Evolutionary conservation across 2,888 invertebrate species (phyloP), one percentile per base, ranked within the genome.

Genomic region (Microchrysa polita): DNA sequence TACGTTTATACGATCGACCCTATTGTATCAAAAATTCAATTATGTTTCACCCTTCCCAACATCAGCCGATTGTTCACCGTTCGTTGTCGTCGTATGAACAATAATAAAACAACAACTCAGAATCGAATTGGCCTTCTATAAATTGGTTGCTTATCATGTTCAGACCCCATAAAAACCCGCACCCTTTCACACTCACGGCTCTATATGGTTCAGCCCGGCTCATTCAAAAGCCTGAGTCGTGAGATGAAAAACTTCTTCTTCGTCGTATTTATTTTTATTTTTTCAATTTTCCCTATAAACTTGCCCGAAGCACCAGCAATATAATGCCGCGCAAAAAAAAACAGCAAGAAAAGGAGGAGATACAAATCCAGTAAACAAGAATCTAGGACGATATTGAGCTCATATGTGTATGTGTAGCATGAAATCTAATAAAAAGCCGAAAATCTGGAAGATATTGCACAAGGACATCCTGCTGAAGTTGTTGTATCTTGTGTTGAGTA

Each of bases 101-200:
- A 9, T 18, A 61, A 61, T 40, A 61, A 61, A 42, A 61, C 60
- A 40, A 16, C 61, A 40, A 40, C 27, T 27, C 16, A 5, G 27
- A 53, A 67, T 27, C 40, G 52, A 67, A 52, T 67, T 67, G 52
- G 14, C 23, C 40, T n/a, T 42, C 67, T 59, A 72, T 44, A 60
- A 60, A 48, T 72, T 72, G 59, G 23, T 60, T 57, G 23, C 40
- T 60, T 72, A 59, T 72, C 71, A 72, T 72, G 60, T 16, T 59
- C 71, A 72, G 71, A 59, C 60, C 59, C 48, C 71, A 72, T 72
- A 72, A 72, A 72, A 72, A 48, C 22, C n/a, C n/a, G n/a, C 44
- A 60, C 44, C 52, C 52, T 34, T 65, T 48, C 23, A 23, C 23
- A 23, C 48, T 59, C 27, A 23, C n/a, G n/a, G 12, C 20, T 42